Evolutionary conservation across 2,113 vertebrate genomes (phyloP), one percentile per base, ranked within the genome.

Genomic region (Spilogale gracilis): DNA sequence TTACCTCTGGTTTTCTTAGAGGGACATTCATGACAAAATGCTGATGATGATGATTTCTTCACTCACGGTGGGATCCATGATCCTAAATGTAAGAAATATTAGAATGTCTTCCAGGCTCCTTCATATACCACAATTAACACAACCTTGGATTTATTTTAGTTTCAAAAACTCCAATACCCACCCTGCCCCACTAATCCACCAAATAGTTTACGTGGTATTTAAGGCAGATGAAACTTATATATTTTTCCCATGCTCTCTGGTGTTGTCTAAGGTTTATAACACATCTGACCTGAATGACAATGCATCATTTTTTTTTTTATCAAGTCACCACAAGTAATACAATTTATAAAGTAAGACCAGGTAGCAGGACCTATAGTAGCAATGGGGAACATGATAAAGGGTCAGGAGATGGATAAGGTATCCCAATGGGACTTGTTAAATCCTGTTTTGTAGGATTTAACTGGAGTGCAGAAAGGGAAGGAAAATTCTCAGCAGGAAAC

Each of bases 341-440:
- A 89, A 43, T 38, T 94, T 58, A 69, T 38, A 76, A 85, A 78
- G 60, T 54, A 87, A 91, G 65, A 65, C 38, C 20, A 60, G 58
- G 21, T 83, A 92, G 38, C 32, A 89, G 67, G 32, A 69, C 48
- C 86, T 73, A 5, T 2, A 73, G 83, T 63, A 89, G 23, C 50
- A 20, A 8, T 9, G 23, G 50, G 43, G 16, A 85, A 48, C 30
- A 50, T 4, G 21, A 16, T n/a, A 14, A 82, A 20, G 23, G 89
- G 79, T 20, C n/a, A 48, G 50, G 2, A 56, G 89, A 91, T 38
- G 27, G 32, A 48, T 50, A 32, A 32, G 18, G 6, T 13, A 38
- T 74, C 88, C 96, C 94, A 65, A 7, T 0, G 88, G 88, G 84
- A 54, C 91, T 97, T 96, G 23, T 97, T 97, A 97, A 83, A 32